Evolutionary conservation across 1,140 invertebrate species (phyloP).

Genomic region (Ceratosolen fusciceps): DNA sequence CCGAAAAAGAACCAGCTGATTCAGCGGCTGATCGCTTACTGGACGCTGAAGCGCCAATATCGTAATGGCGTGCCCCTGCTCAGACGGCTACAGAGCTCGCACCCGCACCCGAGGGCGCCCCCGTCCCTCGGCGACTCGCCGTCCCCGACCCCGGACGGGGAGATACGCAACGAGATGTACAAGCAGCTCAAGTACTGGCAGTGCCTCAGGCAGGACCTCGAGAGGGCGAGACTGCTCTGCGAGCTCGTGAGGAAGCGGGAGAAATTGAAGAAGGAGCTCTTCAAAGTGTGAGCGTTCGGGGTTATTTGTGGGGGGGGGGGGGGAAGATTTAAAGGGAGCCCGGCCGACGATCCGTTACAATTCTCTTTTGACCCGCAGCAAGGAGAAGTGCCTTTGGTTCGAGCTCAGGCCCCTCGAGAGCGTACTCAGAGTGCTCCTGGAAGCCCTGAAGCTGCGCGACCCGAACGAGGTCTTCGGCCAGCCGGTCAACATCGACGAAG

Average conservation of each 20-base stretch:
- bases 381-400: slow-evolving; percentile 85
- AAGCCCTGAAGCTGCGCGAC: slow-evolving; percentile 85
- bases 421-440: slow-evolving; percentile 81
- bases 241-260: slow-evolving; percentile 96
- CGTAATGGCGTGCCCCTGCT: slow-evolving; percentile 96
- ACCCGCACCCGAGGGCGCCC: slow-evolving; percentile 73
- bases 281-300: slow-evolving; percentile 81
- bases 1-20: slow-evolving; percentile 89
- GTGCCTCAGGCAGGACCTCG: slow-evolving; percentile 93
- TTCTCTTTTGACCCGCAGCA: slow-evolving; percentile 69
- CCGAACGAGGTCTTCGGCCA: slow-evolving; percentile 91
- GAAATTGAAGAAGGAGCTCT: slow-evolving; percentile 91
- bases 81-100: slow-evolving; percentile 84
- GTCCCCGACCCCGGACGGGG: slow-evolving; percentile 70
- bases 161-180: slow-evolving; percentile 78
- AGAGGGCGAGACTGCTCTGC: slow-evolving; percentile 91
- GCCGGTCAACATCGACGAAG: slow-evolving; percentile 91
- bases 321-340: too few species aligned
- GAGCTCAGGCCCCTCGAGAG: slow-evolving; percentile 87
- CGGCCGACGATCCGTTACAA: too few species aligned
- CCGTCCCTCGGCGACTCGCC: slow-evolving; percentile 63
- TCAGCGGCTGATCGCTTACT: slow-evolving; percentile 90
- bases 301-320: too few species aligned
- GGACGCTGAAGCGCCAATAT: slow-evolving; percentile 96
- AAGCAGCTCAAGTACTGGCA: slow-evolving; percentile 96